A percentile compares a stretch with the other conserved stretches of the same genome.
Conservation (phyloP, 23 tunicate genomes). For the Phallusia fumigata region DNA sequence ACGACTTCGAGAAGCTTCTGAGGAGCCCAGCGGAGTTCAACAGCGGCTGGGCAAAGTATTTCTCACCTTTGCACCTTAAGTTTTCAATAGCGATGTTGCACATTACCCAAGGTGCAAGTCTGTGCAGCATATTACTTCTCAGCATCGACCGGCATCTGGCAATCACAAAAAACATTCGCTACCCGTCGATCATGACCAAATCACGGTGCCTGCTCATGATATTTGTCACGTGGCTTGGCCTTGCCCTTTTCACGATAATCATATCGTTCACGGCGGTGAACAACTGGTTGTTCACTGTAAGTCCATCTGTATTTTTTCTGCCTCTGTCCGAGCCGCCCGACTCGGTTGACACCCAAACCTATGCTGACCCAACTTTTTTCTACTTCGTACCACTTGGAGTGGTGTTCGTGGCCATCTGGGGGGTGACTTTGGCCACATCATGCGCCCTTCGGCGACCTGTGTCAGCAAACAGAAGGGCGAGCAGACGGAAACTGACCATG, state of each 20-base stretch:
- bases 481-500: not conserved
- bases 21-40: not conserved
- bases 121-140: constrained; percentile 42
- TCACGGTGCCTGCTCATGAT: constrained; percentile 16
- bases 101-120: constrained; percentile 51
- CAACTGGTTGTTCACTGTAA: constrained; percentile 8
- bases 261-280: constrained; percentile 13
- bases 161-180: constrained; percentile 18
- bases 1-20: constrained; percentile 15
- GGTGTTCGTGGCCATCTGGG: constrained; percentile 20
- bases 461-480: not conserved
- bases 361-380: not conserved
- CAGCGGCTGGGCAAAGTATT: constrained; percentile 24
- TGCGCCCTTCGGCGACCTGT: not conserved
- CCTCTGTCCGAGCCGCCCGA: constrained; percentile 28
- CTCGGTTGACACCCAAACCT: constrained; percentile 10
- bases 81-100: constrained; percentile 23
- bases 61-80: constrained; percentile 16
- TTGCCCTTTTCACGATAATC: not conserved
- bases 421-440: constrained; percentile 22
- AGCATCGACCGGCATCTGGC: constrained; percentile 49
- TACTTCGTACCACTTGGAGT: constrained; percentile 24
- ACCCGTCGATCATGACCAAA: constrained; percentile 33
- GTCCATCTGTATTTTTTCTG: constrained; percentile 40
- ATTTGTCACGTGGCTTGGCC: constrained; percentile 17